Percentiles rank a stretch among this genome's conserved stretches.
These are phyloP conservation scores for Brienomyrus longianalis DNA, from an alignment of 2,113 vertebrate species.

Conservation along the genomic window DNA sequence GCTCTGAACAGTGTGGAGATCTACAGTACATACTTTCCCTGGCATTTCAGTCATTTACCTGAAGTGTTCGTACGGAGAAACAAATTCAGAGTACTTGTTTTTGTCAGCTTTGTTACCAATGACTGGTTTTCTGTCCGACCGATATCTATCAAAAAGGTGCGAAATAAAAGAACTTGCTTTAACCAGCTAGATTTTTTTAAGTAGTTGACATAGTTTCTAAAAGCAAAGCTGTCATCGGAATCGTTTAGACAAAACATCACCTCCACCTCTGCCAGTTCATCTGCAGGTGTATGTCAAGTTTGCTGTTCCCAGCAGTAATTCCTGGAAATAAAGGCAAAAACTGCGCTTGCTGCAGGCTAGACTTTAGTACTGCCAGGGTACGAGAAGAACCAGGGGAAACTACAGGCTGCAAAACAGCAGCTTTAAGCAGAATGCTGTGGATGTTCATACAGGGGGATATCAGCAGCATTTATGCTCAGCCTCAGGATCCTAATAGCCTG, in stretches of 20 bases:
- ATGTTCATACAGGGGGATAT: not conserved
- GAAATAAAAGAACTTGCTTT: not conserved
- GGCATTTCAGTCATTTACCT: not conserved
- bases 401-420: not conserved
- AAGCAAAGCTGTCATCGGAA: not conserved
- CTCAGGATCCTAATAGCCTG: not conserved
- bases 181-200: not conserved
- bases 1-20: not conserved
- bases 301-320: not conserved
- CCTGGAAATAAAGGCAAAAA: not conserved
- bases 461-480: not conserved
- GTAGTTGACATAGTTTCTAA: not conserved
- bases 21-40: not conserved
- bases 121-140: not conserved
- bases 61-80: not conserved
- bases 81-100: not conserved
- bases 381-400: not conserved
- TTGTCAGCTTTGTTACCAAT: not conserved
- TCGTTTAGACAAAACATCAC: not conserved
- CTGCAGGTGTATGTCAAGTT: not conserved
- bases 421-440: not conserved
- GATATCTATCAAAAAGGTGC: not conserved
- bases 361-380: not conserved
- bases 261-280: not conserved
- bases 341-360: not conserved